Conservation (phyloP, 2,797 vertebrate genomes). For the Hozukius guyotensis region DNA sequence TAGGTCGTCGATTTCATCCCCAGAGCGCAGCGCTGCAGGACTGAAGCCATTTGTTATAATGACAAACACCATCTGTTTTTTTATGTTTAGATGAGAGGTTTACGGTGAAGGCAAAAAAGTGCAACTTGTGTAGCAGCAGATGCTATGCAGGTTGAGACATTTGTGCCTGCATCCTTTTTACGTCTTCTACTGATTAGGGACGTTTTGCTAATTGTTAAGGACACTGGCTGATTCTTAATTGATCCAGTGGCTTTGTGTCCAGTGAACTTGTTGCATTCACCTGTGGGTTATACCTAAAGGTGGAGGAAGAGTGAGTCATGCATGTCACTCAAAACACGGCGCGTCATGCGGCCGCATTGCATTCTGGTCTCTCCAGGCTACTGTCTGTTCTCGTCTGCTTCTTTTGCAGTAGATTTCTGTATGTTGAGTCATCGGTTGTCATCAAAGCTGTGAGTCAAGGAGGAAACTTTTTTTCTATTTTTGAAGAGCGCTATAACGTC, state of each 20-base stretch:
- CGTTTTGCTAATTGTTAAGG: not conserved
- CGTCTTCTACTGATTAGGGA: not conserved
- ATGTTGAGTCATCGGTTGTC: conserved; percentile 23
- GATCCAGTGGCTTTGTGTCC: not conserved
- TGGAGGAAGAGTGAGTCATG: conserved; percentile 17
- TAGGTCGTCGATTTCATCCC: not conserved
- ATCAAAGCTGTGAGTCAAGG: conserved; percentile 9
- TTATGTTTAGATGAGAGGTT: not conserved
- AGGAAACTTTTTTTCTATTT: not conserved
- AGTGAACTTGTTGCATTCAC: not conserved
- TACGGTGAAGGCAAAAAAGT: not conserved
- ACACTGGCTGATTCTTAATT: not conserved
- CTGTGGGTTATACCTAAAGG: not conserved
- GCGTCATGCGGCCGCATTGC: not conserved
- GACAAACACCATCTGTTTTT: conserved; percentile 11
- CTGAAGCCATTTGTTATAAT: conserved; percentile 2
- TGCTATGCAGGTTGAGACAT: not conserved
- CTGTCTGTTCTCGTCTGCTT: conserved; percentile 29
- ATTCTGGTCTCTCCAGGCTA: conserved; percentile 22
- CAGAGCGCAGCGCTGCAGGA: not conserved
- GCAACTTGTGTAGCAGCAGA: not conserved
- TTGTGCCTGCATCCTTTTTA: not conserved
- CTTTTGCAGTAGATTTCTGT: not conserved
- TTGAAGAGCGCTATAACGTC: not conserved
- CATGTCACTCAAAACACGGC: conserved; percentile 16